Percentiles rank a stretch among this genome's conserved stretches.
Evolutionary conservation across 2,797 vertebrate genomes (phyloP).

Genomic region (Pipistrellus pygmaeus): DNA sequence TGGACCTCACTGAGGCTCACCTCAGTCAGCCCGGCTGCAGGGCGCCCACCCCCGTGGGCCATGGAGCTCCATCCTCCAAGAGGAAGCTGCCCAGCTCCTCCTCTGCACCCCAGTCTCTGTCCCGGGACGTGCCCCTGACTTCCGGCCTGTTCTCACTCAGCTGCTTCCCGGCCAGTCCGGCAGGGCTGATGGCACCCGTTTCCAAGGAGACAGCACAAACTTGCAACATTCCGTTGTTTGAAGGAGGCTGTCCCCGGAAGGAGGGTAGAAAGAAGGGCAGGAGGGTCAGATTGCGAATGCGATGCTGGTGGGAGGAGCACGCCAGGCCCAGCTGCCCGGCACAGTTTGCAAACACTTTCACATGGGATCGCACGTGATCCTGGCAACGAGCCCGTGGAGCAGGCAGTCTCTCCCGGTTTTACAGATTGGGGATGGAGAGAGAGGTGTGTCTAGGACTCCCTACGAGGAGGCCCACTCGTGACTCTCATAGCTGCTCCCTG

Average conservation of each 20-base stretch:
- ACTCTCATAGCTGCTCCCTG: background rate
- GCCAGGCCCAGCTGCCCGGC: background rate
- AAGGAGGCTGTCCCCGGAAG: background rate
- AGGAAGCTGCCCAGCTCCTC: background rate
- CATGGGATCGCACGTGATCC: background rate
- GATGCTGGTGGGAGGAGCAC: background rate
- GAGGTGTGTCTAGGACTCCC: background rate
- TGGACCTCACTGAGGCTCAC: background rate
- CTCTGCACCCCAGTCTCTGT: background rate
- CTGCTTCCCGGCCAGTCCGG: background rate
- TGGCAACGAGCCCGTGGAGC: background rate
- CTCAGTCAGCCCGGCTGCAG: background rate
- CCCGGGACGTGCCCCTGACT: background rate
- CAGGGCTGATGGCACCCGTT: background rate
- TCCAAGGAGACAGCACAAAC: conserved; percentile 45
- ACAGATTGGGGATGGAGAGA: background rate
- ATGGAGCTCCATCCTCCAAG: background rate
- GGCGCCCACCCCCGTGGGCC: background rate
- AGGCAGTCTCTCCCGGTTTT: background rate
- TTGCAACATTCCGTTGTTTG: conserved; percentile 1
- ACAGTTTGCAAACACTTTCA: background rate
- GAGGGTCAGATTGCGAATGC: background rate
- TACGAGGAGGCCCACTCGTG: background rate
- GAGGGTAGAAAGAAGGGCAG: background rate
- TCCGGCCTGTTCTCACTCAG: background rate